Evolutionary conservation across 2,888 invertebrate species (phyloP), one percentile per base, ranked within the genome.

Genomic region (Achlya flavicornis): DNA sequence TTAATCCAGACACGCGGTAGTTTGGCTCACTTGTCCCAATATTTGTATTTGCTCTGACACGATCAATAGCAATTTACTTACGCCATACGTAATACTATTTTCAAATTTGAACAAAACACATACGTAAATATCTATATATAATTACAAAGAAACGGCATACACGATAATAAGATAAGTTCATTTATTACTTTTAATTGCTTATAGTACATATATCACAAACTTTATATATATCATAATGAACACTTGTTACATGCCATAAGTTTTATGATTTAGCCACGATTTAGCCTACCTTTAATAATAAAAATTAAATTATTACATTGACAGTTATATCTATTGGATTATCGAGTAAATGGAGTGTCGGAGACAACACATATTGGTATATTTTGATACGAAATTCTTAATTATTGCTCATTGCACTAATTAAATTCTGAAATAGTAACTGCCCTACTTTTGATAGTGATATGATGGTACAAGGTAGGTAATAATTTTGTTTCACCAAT

Each of bases 201-300:
- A 87, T 70, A 83, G 74, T 86, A 26, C 26, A 1, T 26, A 85
- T 88, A 90, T 90, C 89, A 90, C 90, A 90, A 87, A 85, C 76
- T 75, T 83, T 80, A 80, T 72, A 78, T 74, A 79, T 67, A 72
- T 70, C 61, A 69, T 73, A 73, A 67, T 41, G 60, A 75, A 73
- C 77, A 79, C 75, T 70, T 71, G 66, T 68, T 67, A 67, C 72
- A 73, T 76, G 75, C 41, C 62, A 63, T 61, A 64, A 35, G 63
- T 60, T 63, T 41, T n/a, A 62, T 60, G 62, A 59, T 62, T 48
- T 64, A 12, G 7, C 53, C 53, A 62, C 58, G 62, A 59, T 62
- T 48, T 64, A 12, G 7, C 53, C 53, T 53, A 53, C 53, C 10
- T 53, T 16, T 58, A 61, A 12, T 57, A 7, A 60, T 32, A 63